Percentiles rank a stretch among this genome's conserved stretches.
phyloP scores from a whole-genome alignment of 2,113 vertebrate species.

The Orthonyx spaldingii region DNA sequence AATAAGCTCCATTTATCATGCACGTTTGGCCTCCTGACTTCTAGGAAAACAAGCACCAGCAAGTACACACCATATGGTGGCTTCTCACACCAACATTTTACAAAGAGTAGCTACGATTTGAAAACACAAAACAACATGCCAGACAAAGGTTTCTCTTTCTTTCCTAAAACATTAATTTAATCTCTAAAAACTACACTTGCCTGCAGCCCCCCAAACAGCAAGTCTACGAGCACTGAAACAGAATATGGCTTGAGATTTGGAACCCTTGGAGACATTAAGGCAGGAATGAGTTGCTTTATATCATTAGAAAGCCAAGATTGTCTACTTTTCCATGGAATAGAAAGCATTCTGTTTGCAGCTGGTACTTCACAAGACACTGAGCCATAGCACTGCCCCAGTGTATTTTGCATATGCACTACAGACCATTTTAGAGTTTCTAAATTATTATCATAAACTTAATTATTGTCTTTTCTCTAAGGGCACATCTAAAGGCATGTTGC shows the following conservation, averaged over 20 bases:
- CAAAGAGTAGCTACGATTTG: background rate
- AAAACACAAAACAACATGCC: background rate
- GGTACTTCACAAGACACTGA: background rate
- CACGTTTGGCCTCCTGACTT: background rate
- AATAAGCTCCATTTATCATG: fast-evolving
- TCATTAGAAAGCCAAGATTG: background rate
- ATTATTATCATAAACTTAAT: background rate
- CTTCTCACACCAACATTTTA: background rate
- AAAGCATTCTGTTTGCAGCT: background rate
- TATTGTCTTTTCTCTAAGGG: background rate
- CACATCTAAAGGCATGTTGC: background rate
- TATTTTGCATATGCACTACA: background rate
- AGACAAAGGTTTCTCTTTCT: background rate
- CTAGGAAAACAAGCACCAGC: background rate
- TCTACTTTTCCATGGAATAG: background rate
- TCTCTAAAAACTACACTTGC: background rate
- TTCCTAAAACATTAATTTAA: background rate
- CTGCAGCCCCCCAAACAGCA: background rate
- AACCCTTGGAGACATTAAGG: background rate
- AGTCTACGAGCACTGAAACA: background rate
- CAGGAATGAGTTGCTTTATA: background rate
- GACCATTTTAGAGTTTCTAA: background rate
- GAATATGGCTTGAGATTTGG: background rate
- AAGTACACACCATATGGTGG: background rate
- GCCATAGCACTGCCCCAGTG: background rate